A percentile compares a stretch with the other conserved stretches of the same genome.
These are phyloP conservation scores for Sitta carolinensis DNA, from an alignment of 2,797 vertebrate species.

Conservation along the genomic window DNA sequence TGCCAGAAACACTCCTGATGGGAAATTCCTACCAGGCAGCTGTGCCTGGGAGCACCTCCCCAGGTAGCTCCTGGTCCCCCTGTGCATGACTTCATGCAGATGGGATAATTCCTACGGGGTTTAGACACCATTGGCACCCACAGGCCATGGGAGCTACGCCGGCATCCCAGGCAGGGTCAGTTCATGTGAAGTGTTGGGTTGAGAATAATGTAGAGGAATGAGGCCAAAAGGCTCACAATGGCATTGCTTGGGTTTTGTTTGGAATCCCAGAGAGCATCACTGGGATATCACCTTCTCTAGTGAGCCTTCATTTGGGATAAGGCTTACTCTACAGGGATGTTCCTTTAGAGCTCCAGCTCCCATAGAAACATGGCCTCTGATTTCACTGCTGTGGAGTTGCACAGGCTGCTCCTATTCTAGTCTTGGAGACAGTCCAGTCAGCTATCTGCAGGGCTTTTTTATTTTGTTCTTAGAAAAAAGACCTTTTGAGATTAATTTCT, in stretches of 20 bases:
- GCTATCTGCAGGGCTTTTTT: not conserved
- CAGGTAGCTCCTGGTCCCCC: not conserved
- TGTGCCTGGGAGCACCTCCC: not conserved
- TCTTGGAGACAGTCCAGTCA: not conserved
- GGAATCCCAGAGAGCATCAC: fast-evolving
- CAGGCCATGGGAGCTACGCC: fast-evolving
- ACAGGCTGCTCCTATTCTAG: not conserved
- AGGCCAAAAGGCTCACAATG: fast-evolving
- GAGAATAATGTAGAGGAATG: not conserved
- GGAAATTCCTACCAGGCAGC: not conserved
- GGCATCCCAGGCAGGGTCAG: fast-evolving
- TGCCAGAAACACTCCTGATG: not conserved
- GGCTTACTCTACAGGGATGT: not conserved
- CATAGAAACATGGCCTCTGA: not conserved
- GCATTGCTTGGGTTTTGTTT: not conserved
- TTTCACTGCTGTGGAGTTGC: not conserved
- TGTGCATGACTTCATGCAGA: fast-evolving
- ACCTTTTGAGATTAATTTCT: not conserved
- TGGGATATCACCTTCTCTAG: not conserved
- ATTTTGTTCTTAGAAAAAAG: not conserved
- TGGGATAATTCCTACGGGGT: not conserved
- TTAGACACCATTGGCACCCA: fast-evolving
- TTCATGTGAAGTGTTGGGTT: fast-evolving
- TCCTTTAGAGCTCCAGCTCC: not conserved
- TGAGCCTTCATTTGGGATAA: fast-evolving